Conservation (phyloP, 2,113 vertebrate genomes). For the Dasyurus viverrinus region DNA sequence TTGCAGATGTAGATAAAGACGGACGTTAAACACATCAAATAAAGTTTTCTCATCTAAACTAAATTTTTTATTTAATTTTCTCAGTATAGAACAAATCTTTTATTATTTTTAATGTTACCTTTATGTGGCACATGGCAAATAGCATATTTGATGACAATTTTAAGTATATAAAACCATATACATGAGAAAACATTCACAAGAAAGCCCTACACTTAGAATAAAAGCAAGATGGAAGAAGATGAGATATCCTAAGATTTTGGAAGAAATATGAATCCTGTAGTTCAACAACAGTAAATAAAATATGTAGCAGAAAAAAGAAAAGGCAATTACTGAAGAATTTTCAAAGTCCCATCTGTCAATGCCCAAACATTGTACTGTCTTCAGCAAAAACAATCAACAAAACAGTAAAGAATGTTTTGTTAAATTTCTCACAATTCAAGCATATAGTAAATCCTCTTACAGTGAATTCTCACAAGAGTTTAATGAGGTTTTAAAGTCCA, state of each 20-base stretch:
- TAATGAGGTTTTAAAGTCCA: slow-evolving; percentile 37
- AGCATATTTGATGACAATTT: neutral
- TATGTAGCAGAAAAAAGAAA: neutral
- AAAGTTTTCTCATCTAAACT: neutral
- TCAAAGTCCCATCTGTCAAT: neutral
- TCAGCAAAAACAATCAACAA: neutral
- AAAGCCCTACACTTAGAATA: neutral
- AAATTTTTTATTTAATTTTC: neutral
- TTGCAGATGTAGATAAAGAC: neutral
- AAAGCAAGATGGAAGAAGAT: neutral
- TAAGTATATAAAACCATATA: neutral
- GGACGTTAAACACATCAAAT: neutral
- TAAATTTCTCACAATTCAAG: neutral
- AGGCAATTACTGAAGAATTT: neutral
- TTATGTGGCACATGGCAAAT: neutral
- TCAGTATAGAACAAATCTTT: neutral
- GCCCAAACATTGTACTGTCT: neutral
- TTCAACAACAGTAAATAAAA: neutral
- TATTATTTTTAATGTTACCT: neutral
- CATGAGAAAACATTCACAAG: neutral
- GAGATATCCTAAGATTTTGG: neutral
- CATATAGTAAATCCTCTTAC: neutral
- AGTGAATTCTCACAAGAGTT: slow-evolving; percentile 48
- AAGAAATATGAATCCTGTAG: neutral
- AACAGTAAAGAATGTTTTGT: neutral